Evolutionary conservation across 2,797 vertebrate genomes (phyloP).

Genomic region (Cirrhinus molitorella): DNA sequence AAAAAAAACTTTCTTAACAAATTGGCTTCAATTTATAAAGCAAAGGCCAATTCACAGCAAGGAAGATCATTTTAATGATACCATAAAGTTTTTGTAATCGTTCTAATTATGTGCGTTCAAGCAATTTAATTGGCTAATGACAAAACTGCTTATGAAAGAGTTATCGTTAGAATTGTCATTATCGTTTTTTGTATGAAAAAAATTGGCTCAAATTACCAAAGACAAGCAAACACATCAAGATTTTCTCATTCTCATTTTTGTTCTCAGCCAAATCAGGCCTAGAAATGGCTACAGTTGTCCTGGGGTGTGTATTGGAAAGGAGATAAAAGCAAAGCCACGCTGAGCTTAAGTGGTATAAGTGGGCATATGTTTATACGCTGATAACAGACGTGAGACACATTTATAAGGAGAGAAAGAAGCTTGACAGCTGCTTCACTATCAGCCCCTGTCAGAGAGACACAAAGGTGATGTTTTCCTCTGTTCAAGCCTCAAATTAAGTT

Average conservation of each 20-base stretch:
- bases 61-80: background rate
- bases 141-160: too few species aligned
- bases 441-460: background rate
- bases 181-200: too few species aligned
- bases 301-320: background rate
- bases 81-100: too few species aligned
- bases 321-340: slow-evolving; percentile 23
- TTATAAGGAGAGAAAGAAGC: slow-evolving; percentile 11
- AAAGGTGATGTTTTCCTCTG: background rate
- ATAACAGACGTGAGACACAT: slow-evolving; percentile 30
- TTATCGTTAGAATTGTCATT: too few species aligned
- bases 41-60: background rate
- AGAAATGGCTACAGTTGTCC: background rate
- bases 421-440: background rate
- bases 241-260: background rate
- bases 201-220: background rate
- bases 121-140: background rate
- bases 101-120: background rate
- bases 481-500: background rate
- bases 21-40: background rate
- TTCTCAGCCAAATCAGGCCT: background rate
- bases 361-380: slow-evolving; percentile 7
- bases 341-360: background rate
- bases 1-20: background rate
- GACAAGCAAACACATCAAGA: background rate